These are phyloP conservation scores for Carcharodon carcharias DNA, from an alignment of 2,797 vertebrate genomes.

Conservation along the genomic window DNA sequence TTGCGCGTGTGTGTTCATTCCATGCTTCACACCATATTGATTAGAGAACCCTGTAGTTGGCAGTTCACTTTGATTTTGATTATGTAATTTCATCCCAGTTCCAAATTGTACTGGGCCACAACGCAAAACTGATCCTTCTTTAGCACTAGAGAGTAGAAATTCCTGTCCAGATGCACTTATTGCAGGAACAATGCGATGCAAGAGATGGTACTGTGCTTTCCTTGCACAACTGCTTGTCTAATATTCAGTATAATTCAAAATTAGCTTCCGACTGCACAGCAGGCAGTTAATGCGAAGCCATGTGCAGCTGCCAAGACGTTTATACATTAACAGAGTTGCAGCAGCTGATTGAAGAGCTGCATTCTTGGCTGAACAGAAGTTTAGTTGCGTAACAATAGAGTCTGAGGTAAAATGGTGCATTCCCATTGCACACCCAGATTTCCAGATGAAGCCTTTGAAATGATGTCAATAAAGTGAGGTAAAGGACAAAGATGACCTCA, in stretches of 20 bases:
- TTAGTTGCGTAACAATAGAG: no score
- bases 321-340: no score
- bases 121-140: background rate
- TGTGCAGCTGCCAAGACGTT: no score
- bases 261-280: no score
- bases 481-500: background rate
- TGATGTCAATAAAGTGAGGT: background rate
- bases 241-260: background rate
- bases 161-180: background rate
- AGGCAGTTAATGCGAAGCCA: background rate
- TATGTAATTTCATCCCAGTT: background rate
- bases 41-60: background rate
- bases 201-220: background rate
- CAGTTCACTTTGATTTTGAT: background rate
- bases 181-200: background rate
- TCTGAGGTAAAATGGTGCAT: background rate
- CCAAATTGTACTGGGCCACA: background rate
- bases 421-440: background rate
- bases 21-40: background rate
- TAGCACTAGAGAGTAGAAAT: background rate
- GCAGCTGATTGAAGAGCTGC: no score
- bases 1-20: background rate
- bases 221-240: background rate
- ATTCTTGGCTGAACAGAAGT: no score
- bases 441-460: background rate